Conservation (phyloP, 2,113 vertebrate species). For the Dasyurus viverrinus region DNA sequence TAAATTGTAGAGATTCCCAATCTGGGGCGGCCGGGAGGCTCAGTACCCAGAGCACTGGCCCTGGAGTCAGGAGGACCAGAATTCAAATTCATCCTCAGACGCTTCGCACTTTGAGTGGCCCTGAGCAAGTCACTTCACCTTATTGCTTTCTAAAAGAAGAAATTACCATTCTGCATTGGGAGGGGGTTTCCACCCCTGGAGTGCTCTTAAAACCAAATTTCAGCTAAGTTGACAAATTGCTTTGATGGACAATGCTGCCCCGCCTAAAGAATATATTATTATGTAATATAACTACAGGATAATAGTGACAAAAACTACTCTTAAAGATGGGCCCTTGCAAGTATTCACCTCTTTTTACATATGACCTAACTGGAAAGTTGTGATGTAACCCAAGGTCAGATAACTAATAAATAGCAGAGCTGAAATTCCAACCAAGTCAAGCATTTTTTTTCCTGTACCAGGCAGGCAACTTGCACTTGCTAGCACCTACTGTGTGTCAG, state of each 20-base stretch:
- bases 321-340: neutral
- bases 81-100: too few species aligned
- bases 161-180: neutral
- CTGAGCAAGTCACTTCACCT: too few species aligned
- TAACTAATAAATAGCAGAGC: neutral
- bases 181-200: neutral
- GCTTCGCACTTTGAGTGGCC: too few species aligned
- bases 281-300: neutral
- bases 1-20: neutral
- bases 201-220: neutral
- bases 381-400: neutral
- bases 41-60: too few species aligned
- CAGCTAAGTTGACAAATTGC: neutral
- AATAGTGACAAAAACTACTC: neutral
- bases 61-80: too few species aligned
- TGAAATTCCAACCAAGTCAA: neutral
- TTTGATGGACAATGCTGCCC: neutral
- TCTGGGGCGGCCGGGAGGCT: neutral
- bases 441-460: neutral
- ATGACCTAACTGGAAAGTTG: neutral
- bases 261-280: neutral
- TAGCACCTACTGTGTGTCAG: neutral
- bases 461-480: too few species aligned
- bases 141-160: neutral
- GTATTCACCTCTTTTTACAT: neutral